Evolutionary conservation across 2,888 invertebrate genomes (phyloP), one percentile per base, ranked within the genome.

Genomic region (Bellardia bayeri): DNA sequence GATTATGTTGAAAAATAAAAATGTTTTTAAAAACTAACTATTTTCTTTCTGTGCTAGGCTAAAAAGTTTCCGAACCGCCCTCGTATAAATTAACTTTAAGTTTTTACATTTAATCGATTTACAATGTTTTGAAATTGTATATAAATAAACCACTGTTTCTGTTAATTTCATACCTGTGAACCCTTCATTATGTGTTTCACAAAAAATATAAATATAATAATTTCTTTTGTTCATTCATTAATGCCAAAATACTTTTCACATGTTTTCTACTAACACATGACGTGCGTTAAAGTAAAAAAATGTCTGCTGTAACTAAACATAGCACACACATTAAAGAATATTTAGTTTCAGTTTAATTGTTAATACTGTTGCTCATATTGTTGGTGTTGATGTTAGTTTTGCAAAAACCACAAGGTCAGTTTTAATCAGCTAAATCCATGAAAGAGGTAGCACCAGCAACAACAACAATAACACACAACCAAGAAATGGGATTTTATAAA

Each of bases 371-470:
- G 23, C 49, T 37, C 3, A 13, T 71, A 13, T 9, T 45, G 45
- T 40, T 37, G 33, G 37, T 72, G 4, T 51, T 63, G 37, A 9
- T 58, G 30, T 16, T 49, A 13, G 42, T 66, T 42, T 16, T 37
- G 45, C 37, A 8, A 54, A 37, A 72, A 16, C 33, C 16, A 78
- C 81, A 78, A 85, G 85, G 76, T 78, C 72, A 86, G 14, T 58
- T 78, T 16, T 72, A 82, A 82, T 76, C 71, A 78, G 71, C n/a
- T 49, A 72, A 76, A 64, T 71, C 63, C 81, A 66, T 51, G 23
- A 71, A 69, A 40, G 8, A 14, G 9, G 23, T 49, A 11, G 71
- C 40, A 37, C 23, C 13, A 23, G 2, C 8, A 23, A 64, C 56
- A 56, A 8, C n/a, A 54, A 56, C 58, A 33, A 3, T 45, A 61